phyloP scores from a whole-genome alignment of 2,797 vertebrate genomes.

The Thunnus albacares region DNA sequence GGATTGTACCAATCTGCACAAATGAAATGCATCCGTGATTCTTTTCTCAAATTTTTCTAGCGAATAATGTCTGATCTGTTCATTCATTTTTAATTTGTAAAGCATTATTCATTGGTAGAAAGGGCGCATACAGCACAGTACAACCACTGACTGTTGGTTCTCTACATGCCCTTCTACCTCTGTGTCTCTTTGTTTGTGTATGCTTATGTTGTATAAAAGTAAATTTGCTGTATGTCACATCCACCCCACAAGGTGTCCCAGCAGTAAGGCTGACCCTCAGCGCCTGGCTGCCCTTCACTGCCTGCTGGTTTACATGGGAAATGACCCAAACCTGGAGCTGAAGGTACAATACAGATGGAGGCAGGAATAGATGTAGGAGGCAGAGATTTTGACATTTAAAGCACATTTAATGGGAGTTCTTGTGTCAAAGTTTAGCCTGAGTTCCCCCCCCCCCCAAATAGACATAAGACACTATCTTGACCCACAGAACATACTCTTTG shows the following conservation, averaged over 20 bases:
- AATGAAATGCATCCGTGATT: constrained; percentile 36
- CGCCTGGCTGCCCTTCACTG: constrained; percentile 92
- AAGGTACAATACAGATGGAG: constrained; percentile 82
- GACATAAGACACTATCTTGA: background rate
- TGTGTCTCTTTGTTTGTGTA: constrained; percentile 19
- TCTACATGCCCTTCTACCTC: constrained; percentile 31
- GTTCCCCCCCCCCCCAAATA: background rate
- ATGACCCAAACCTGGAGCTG: constrained; percentile 80
- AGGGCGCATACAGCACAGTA: constrained; percentile 20
- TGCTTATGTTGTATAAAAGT: constrained; percentile 47
- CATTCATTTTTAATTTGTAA: constrained; percentile 26
- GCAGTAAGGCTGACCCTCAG: constrained; percentile 83
- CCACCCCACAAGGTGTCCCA: constrained; percentile 63
- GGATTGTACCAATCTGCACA: constrained; percentile 15
- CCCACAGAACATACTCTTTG: background rate
- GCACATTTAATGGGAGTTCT: constrained; percentile 13
- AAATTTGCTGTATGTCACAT: constrained; percentile 52
- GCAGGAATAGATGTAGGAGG: constrained; percentile 4
- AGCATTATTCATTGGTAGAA: background rate
- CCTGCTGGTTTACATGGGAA: constrained; percentile 87
- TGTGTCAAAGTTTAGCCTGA: background rate
- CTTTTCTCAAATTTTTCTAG: background rate
- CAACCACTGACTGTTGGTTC: constrained; percentile 10
- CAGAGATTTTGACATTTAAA: constrained; percentile 52
- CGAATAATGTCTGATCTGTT: background rate